A percentile compares a stretch with the other conserved stretches of the same genome.
Evolutionary conservation across 1,140 invertebrate genomes (phyloP).

Genomic region (Zaprionus camerounensis): DNA sequence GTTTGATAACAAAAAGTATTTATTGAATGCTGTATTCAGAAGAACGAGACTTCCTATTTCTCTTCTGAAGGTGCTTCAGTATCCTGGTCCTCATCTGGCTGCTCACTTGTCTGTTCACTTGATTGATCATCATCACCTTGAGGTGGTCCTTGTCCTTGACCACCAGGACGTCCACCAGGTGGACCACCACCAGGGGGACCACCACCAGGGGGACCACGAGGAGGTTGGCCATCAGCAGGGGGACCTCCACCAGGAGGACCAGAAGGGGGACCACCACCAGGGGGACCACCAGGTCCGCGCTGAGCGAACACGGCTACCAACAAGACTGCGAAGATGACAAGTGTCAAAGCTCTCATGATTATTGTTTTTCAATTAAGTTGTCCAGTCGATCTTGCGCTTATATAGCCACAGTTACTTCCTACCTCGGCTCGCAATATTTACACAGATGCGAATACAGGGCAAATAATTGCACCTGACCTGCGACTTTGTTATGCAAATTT

Average conservation of each 20-base stretch:
- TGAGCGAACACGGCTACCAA: conserved; percentile 40
- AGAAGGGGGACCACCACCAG: not conserved
- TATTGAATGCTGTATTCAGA: not conserved
- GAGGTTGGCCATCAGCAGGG: not conserved
- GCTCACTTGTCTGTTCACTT: not conserved
- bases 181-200: not conserved
- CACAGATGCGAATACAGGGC: conserved; percentile 21
- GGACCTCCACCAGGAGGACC: conserved; percentile 10
- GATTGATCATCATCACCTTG: not conserved
- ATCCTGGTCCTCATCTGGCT: not conserved
- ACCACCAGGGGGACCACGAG: not conserved
- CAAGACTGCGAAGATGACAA: conserved; percentile 40
- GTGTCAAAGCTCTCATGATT: conserved; percentile 45
- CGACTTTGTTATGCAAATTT: conserved; percentile 26
- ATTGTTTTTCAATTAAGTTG: conserved; percentile 2
- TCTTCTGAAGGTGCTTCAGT: not conserved
- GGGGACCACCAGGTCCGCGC: conserved; percentile 18
- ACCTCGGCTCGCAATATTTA: conserved; percentile 20
- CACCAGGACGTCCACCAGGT: not conserved
- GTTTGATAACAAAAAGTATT: not conserved
- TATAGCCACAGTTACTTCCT: conserved; percentile 27
- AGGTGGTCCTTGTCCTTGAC: conserved; percentile 8
- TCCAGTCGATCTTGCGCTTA: conserved; percentile 10
- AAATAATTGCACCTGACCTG: not conserved
- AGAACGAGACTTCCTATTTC: not conserved